phyloP scores from a whole-genome alignment of 2,113 vertebrate genomes.

The Albula glossodonta region DNA sequence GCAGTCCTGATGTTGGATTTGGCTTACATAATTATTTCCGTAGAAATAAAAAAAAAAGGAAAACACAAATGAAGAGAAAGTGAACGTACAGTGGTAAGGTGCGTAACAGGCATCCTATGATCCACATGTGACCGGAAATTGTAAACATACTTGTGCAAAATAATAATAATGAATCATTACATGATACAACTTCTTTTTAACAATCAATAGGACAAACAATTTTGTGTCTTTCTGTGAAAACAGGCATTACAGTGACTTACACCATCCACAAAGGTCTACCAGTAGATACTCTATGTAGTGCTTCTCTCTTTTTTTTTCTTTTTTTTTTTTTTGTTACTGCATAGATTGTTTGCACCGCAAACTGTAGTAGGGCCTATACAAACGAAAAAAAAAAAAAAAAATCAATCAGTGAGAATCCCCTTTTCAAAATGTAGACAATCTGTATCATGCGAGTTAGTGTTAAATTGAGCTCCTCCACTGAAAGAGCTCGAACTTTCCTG shows the following conservation, averaged over 20 bases:
- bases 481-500: background rate
- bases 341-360: conserved; percentile 99
- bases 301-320: conserved; percentile 43
- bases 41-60: conserved; percentile 1
- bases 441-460: conserved; percentile 40
- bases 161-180: conserved; percentile 70
- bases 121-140: conserved; percentile 83
- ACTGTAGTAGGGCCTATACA: conserved; percentile 69
- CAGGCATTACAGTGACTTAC: conserved; percentile 94
- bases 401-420: conserved; percentile 26
- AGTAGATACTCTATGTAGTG: conserved; percentile 88
- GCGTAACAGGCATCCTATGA: conserved; percentile 77
- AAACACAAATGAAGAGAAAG: background rate
- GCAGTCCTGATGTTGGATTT: conserved; percentile 84
- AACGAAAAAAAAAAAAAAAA: conserved; percentile 39
- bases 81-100: conserved; percentile 80
- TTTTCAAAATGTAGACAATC: conserved; percentile 35
- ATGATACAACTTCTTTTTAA: conserved; percentile 76
- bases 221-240: conserved; percentile 87
- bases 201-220: conserved; percentile 91
- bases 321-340: conserved; percentile 77
- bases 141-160: conserved; percentile 90
- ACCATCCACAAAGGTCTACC: conserved; percentile 88
- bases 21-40: conserved; percentile 77
- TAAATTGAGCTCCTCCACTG: background rate